Evolutionary conservation across 2,888 invertebrate species (phyloP), one percentile per base, ranked within the genome.

Genomic region (Drosophila buzzatii): DNA sequence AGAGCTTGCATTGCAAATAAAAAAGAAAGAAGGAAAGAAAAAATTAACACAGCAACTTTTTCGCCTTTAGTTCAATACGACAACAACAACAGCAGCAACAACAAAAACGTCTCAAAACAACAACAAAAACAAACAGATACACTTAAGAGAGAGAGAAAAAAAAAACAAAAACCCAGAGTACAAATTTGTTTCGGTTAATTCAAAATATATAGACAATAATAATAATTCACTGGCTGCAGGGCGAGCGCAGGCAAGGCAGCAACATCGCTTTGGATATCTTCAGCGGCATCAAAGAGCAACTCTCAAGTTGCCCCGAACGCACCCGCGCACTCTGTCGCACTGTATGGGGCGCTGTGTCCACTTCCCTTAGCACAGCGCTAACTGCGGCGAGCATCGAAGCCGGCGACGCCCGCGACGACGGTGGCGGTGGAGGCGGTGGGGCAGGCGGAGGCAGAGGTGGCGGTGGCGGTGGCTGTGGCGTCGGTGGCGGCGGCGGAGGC

Each of bases 291-390:
- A 92, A 90, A 90, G 92, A 91, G 92, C 93, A 93, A 93, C 93
- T 93, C 73, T 91, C 92, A 87, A 93, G 93, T 93, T 93, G 93
- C 93, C 92, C 92, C 75, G 91, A 92, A 85, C 92, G 92, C 82
- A 90, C 92, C 67, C 85, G 90, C 59, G 82, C 86, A 72, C 86
- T 92, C 75, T 92, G 92, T 76, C 91, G 92, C 79, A 89, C 91
- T 91, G 92, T 91, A 86, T 91, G 91, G 91, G 92, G 91, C 76
- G 91, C 91, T 65, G 90, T 91, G 47, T 89, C 90, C 61, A 76
- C 81, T 66, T 89, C 91, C 81, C 85, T 91, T 80, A 91, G 89
- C 86, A 89, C 89, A 87, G 89, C 91, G 84, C 89, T 91, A 62
- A 82, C 85, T 60, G 88, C 79, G 72, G 81, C 84, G 68, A 86